Conservation (phyloP, 2,797 vertebrate genomes). For the Sphenopsis melanotis region DNA sequence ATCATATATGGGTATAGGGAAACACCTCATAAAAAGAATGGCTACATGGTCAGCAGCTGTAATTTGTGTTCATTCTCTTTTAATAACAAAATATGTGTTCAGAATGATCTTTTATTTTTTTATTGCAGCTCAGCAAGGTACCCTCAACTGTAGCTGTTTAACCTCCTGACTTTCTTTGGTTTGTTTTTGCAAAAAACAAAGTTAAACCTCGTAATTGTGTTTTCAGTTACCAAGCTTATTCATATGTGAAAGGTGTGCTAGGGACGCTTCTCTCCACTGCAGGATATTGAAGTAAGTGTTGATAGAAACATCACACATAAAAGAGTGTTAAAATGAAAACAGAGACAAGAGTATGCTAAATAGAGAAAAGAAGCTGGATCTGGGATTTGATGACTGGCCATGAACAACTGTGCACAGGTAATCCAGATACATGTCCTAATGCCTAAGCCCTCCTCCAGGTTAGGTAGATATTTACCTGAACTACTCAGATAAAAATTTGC, state of each 20-base stretch:
- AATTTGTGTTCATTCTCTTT: conserved; percentile 39
- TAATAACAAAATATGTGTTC: conserved; percentile 9
- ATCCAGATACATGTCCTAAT: neutral
- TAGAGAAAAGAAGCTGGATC: neutral
- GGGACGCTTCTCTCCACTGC: neutral
- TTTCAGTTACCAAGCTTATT: neutral
- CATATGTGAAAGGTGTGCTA: neutral
- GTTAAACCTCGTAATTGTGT: neutral
- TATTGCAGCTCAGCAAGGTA: conserved; percentile 3
- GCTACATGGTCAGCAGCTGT: conserved; percentile 24
- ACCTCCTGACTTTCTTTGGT: neutral
- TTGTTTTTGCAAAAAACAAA: neutral
- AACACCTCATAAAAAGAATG: conserved; percentile 57
- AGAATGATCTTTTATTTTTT: neutral
- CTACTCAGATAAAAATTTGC: neutral
- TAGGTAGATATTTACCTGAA: neutral
- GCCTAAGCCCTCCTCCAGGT: neutral
- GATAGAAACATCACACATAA: neutral
- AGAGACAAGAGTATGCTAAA: neutral
- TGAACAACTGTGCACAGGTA: neutral
- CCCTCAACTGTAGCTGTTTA: neutral
- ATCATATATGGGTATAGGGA: conserved; percentile 10
- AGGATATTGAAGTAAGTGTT: neutral
- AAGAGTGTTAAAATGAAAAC: neutral
- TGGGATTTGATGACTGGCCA: neutral